Base-by-base conservation (phyloP, 2,888 invertebrate species). In the Dolichomitus sp. region DNA sequence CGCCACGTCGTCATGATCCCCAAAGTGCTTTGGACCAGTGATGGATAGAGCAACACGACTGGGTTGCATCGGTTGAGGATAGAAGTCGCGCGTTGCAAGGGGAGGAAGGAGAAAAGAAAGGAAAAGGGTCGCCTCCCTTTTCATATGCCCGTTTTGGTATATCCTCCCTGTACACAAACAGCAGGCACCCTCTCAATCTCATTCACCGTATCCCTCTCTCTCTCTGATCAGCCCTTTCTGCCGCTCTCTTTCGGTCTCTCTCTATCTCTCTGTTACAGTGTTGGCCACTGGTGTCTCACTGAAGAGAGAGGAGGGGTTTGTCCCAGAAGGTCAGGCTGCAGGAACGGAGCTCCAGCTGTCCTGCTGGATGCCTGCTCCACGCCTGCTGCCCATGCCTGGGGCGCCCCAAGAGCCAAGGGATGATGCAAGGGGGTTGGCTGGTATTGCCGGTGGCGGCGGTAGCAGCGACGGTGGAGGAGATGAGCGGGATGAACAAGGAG, bases 201-300 rank as follows among this genome's bases (percentile, higher is more conserved):
- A 40, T 81, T 74, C 72, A 63, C 6, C 63, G 12, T 9, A 37
- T 37, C 50, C 19, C 68, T 72, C 75, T 78, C 72, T 45, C 86
- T 89, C 80, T 59, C 30, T 6, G 27, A 23, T 66, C 79, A 50
- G 80, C 79, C 79, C 69, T 83, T 80, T 80, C 78, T 78, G 77
- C 50, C 61, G 42, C 79, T 80, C 85, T 75, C 74, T 80, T 73
- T 81, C 81, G 76, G 74, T 81, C 85, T 86, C 74, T 84, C 84
- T 83, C 81, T 84, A 86, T 83, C 86, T 86, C 87, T 90, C 86
- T 89, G 86, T 90, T 84, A 80, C 78, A 91, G 91, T 90, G 91
- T 92, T 91, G 91, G 91, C 89, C 90, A 90, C 88, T 90, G 90
- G 90, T 91, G 89, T 92, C 90, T 91, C 91, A 92, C 90, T 90